Conservation (phyloP, 2,113 vertebrate species). For the Prietella phreatophila region DNA sequence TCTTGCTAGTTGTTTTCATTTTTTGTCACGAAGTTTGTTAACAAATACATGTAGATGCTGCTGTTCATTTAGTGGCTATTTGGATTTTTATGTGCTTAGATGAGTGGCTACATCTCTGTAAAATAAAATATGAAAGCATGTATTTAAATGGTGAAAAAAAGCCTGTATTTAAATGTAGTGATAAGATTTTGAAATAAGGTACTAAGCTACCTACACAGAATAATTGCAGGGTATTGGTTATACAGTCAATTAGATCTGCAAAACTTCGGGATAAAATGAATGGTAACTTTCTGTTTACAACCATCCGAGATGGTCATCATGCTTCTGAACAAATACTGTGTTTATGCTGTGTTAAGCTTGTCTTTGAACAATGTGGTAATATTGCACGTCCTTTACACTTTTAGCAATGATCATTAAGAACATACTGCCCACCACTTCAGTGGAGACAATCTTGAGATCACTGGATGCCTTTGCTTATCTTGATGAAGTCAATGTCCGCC, state of each 20-base stretch:
- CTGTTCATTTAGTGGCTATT: no score
- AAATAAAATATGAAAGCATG: background rate
- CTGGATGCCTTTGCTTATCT: conserved; percentile 87
- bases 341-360: background rate
- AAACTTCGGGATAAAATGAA: background rate
- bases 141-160: background rate
- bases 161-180: background rate
- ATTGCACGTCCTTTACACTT: background rate
- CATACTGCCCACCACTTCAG: conserved; percentile 85
- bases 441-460: conserved; percentile 87
- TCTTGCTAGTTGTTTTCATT: no score
- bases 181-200: background rate
- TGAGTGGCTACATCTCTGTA: background rate
- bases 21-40: no score
- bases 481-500: conserved; percentile 88
- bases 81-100: background rate
- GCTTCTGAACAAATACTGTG: background rate
- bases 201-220: background rate
- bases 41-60: no score
- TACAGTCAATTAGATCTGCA: background rate
- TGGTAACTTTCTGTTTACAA: background rate
- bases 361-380: background rate
- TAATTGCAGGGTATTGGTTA: background rate
- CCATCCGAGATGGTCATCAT: background rate
- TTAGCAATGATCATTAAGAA: conserved; percentile 94